These are phyloP conservation scores for Ischnus inquisitorius DNA, from an alignment of 2,888 invertebrate species.

Conservation along the genomic window DNA sequence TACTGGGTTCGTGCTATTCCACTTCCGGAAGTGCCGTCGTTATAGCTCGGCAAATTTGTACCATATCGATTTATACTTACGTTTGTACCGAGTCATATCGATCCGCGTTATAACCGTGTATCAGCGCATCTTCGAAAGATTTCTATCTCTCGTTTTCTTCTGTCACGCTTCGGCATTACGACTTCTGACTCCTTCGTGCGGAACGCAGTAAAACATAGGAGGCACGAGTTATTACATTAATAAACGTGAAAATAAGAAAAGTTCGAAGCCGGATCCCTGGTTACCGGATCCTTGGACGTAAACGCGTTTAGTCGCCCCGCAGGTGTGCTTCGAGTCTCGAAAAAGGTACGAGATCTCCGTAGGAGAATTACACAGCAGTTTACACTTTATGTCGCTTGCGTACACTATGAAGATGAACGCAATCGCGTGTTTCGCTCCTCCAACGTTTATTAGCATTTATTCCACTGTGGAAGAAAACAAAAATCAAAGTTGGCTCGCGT, in stretches of 20 bases:
- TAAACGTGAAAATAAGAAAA: constrained; percentile 60
- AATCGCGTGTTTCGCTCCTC: constrained; percentile 41
- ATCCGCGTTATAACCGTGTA: constrained; percentile 41
- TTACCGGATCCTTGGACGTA: constrained; percentile 39
- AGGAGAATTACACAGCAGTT: constrained; percentile 39
- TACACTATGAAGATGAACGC: constrained; percentile 54
- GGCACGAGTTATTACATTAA: constrained; percentile 60
- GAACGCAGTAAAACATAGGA: constrained; percentile 38
- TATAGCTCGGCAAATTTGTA: constrained; percentile 12
- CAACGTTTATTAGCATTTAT: constrained; percentile 25
- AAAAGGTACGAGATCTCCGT: constrained; percentile 20
- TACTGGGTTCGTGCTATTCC: constrained; percentile 46
- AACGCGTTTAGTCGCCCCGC: constrained; percentile 40
- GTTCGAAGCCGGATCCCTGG: constrained; percentile 22
- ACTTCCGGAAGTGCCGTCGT: constrained; percentile 58
- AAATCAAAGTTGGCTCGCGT: not conserved
- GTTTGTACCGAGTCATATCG: constrained; percentile 41
- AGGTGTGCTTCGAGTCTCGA: constrained; percentile 29
- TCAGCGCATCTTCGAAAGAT: constrained; percentile 47
- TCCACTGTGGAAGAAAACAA: constrained; percentile 1
- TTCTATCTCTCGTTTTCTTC: constrained; percentile 42
- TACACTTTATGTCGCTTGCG: constrained; percentile 54
- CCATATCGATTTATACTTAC: not conserved
- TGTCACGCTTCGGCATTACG: constrained; percentile 54
- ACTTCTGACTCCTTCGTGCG: constrained; percentile 40